phyloP scores from a whole-genome alignment of 2,888 invertebrate genomes.

The Microdon myrmicae region DNA sequence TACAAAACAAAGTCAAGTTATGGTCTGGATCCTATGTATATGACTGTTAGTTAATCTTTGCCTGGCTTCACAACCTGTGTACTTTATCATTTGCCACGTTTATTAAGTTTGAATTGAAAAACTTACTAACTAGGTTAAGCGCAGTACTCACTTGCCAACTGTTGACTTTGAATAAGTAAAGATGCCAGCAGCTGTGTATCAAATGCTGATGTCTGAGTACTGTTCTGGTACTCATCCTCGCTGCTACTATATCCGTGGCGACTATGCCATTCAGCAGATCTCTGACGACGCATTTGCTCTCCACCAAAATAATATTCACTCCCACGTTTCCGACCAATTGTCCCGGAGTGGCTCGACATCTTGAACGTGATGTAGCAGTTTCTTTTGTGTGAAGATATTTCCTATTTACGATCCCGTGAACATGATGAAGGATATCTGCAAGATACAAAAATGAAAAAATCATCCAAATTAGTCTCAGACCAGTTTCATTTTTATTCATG shows the following conservation, averaged over 20 bases:
- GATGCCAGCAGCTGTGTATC: constrained; percentile 72
- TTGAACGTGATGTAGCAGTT: constrained; percentile 30
- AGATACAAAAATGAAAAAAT: constrained; percentile 6
- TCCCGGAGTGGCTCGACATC: constrained; percentile 67
- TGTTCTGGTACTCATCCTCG: constrained; percentile 70
- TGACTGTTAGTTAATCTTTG: too few species aligned
- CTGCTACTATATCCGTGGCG: constrained; percentile 70
- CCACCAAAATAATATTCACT: constrained; percentile 64
- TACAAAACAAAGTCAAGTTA: too few species aligned
- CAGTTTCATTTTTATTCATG: too few species aligned
- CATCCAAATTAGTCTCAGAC: too few species aligned
- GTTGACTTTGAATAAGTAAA: constrained; percentile 71
- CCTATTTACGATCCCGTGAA: constrained; percentile 25
- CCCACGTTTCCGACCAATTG: constrained; percentile 66
- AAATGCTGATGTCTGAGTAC: constrained; percentile 65
- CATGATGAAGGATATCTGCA: constrained; percentile 33
- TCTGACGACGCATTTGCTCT: constrained; percentile 68
- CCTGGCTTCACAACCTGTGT: too few species aligned
- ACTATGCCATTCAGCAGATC: constrained; percentile 71
- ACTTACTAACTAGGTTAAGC: constrained; percentile 20
- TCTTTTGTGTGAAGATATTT: constrained; percentile 1
- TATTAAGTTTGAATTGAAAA: constrained; percentile 13
- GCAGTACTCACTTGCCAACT: constrained; percentile 69
- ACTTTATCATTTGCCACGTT: too few species aligned
- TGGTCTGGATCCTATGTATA: too few species aligned